Evolutionary conservation across 2,888 invertebrate species (phyloP).

Genomic region (Calameuta filiformis): DNA sequence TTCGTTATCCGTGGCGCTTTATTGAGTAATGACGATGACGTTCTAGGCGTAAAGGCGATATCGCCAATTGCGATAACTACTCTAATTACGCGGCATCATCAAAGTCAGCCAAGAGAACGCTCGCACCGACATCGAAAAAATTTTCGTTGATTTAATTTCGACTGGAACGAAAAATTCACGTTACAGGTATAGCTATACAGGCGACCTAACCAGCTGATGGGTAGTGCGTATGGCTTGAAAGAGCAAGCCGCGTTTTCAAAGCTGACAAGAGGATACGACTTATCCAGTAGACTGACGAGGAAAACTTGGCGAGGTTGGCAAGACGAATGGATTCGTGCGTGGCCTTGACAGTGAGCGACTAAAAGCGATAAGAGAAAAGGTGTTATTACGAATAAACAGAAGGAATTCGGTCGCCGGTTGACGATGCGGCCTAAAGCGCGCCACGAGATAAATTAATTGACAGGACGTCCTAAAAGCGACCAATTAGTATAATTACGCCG

Average conservation of each 20-base stretch:
- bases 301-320: neutral
- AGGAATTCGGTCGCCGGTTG: conserved; percentile 14
- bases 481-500: conserved; percentile 48
- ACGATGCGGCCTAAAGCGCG: conserved; percentile 11
- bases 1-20: too few relatives aligned
- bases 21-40: neutral
- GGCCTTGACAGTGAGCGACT: conserved; percentile 11
- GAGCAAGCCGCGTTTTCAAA: too few relatives aligned
- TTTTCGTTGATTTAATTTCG: neutral
- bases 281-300: too few relatives aligned
- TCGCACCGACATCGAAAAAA: neutral
- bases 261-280: too few relatives aligned
- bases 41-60: too few relatives aligned
- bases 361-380: neutral
- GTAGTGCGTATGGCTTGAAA: too few relatives aligned
- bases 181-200: too few relatives aligned
- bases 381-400: conserved; percentile 19
- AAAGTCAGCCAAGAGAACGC: conserved; percentile 17
- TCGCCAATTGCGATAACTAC: conserved; percentile 17
- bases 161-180: too few relatives aligned
- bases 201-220: too few relatives aligned
- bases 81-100: conserved; percentile 38
- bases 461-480: conserved; percentile 34
- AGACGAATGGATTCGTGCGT: conserved; percentile 5
- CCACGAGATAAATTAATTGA: conserved; percentile 37